phyloP scores from a whole-genome alignment of 2,888 invertebrate species.

The Lithosia quadra region DNA sequence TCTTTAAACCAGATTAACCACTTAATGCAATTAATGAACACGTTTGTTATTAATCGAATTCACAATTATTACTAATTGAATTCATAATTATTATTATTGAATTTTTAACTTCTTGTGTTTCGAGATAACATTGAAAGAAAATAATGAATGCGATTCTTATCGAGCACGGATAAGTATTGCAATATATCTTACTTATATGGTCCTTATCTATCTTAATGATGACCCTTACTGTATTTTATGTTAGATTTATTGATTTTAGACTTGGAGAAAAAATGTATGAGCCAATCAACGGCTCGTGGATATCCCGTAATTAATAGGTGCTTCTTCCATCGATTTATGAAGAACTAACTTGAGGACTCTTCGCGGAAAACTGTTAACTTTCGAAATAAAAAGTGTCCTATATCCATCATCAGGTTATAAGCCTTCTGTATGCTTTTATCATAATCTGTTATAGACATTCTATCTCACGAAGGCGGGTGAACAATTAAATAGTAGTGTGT shows the following conservation, averaged over 20 bases:
- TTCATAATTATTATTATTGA: not conserved
- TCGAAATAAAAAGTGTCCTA: too few species aligned
- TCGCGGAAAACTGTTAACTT: not conserved
- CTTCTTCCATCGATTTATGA: not conserved
- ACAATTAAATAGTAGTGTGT: too few species aligned
- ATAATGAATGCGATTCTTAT: slow-evolving; percentile 2
- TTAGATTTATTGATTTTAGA: not conserved
- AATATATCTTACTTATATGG: slow-evolving; percentile 8
- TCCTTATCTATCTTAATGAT: slow-evolving; percentile 9
- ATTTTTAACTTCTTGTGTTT: slow-evolving; percentile 6
- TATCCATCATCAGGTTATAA: too few species aligned
- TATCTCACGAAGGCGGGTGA: too few species aligned
- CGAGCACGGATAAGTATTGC: not conserved
- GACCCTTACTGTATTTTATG: not conserved
- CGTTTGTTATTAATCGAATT: not conserved
- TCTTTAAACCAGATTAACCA: too few species aligned
- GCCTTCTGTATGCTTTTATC: too few species aligned
- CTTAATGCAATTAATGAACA: too few species aligned
- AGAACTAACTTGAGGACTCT: not conserved
- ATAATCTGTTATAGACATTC: too few species aligned
- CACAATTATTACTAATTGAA: not conserved
- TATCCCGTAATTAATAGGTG: slow-evolving; percentile 5
- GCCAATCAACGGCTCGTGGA: not conserved
- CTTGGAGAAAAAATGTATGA: slow-evolving; percentile 6
- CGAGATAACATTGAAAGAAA: not conserved